Evolutionary conservation across 2,113 vertebrate genomes (phyloP).

Genomic region (Lophotis ruficrista): DNA sequence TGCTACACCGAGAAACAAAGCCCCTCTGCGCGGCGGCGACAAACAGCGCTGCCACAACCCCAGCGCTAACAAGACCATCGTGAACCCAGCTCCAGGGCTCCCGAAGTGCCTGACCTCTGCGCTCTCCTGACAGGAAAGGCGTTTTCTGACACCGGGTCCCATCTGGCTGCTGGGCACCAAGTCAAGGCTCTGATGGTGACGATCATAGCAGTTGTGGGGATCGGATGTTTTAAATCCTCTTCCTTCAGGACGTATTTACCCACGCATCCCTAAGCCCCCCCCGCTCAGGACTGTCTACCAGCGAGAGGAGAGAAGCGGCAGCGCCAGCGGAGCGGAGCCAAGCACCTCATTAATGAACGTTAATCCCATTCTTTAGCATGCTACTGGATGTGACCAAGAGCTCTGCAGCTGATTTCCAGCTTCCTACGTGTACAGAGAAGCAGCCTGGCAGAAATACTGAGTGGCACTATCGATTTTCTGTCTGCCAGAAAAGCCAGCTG

Average conservation of each 20-base stretch:
- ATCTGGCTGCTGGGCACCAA: not conserved
- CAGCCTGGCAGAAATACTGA: not conserved
- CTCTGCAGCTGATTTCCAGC: not conserved
- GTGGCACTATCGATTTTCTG: fast-evolving
- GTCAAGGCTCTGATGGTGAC: not conserved
- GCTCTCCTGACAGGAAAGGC: not conserved
- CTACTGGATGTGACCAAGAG: not conserved
- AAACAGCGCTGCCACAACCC: not conserved
- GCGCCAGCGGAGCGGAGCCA: not conserved
- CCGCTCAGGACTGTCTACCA: not conserved
- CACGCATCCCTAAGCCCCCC: fast-evolving
- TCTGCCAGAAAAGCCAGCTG: not conserved
- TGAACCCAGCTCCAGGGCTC: not conserved
- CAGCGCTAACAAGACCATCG: fast-evolving
- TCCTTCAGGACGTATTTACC: not conserved
- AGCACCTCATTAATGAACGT: fast-evolving
- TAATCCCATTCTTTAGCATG: not conserved
- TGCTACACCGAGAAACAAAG: not conserved
- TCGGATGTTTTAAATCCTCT: fast-evolving
- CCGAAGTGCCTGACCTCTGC: not conserved
- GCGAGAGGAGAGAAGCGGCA: not conserved
- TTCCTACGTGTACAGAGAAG: fast-evolving
- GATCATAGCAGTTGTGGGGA: fast-evolving
- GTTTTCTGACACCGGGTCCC: fast-evolving
- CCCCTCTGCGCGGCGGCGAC: not conserved